Evolutionary conservation across 2,113 vertebrate genomes (phyloP).

Genomic region (Hemicordylus capensis): DNA sequence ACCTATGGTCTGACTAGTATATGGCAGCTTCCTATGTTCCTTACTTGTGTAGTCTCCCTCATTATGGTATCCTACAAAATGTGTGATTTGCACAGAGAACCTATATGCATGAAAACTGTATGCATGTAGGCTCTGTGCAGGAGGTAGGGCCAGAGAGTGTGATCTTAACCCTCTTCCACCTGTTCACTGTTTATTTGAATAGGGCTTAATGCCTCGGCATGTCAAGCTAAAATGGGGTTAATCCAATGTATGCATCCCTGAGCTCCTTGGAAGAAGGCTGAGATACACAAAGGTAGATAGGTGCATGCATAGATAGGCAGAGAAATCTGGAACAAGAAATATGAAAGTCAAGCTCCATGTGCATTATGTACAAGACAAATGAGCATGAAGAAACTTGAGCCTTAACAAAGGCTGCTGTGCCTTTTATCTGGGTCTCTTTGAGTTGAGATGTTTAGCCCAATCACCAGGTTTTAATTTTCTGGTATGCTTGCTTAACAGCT

Average conservation of each 20-base stretch:
- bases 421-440: neutral
- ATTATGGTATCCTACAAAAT: neutral
- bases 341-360: neutral
- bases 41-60: too few relatives aligned
- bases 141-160: neutral
- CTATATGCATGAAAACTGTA: neutral
- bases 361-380: neutral
- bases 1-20: too few relatives aligned
- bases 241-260: neutral
- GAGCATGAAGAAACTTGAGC: neutral
- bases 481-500: neutral
- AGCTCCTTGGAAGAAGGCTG: neutral
- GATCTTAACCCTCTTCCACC: neutral
- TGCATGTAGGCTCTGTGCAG: neutral
- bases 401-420: neutral
- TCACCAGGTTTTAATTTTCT: neutral
- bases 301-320: neutral
- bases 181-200: neutral
- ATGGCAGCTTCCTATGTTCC: too few relatives aligned
- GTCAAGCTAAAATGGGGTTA: neutral
- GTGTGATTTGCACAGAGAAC: neutral
- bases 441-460: neutral
- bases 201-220: neutral
- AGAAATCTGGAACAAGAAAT: neutral
- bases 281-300: neutral